phyloP scores from a whole-genome alignment of 2,888 invertebrate genomes.

The Sminthurides aquaticus region DNA sequence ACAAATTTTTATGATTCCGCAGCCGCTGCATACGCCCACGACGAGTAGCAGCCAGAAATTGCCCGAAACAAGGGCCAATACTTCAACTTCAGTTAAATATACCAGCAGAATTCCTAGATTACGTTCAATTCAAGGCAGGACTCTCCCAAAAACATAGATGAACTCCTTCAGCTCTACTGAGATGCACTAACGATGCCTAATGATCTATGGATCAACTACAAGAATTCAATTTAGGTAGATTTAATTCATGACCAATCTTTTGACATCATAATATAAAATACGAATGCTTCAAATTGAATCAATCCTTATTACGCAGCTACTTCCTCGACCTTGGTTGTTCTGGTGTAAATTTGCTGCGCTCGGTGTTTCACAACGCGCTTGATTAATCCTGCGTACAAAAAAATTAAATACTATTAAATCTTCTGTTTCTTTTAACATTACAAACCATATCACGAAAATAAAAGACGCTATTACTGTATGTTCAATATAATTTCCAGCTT shows the following conservation, averaged over 20 bases:
- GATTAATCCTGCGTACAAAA: constrained; percentile 66
- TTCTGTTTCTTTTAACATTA: too few relatives aligned
- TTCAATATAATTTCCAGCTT: too few relatives aligned
- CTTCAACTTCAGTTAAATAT: background rate
- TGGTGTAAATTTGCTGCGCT: constrained; percentile 93
- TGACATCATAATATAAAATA: background rate
- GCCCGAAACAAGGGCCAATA: background rate
- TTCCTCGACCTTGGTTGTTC: constrained; percentile 90
- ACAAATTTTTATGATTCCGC: too few relatives aligned
- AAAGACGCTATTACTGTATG: too few relatives aligned
- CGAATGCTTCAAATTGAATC: constrained; percentile 17
- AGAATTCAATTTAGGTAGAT: too few relatives aligned
- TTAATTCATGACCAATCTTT: constrained; percentile 15
- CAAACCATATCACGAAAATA: too few relatives aligned
- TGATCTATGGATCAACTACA: too few relatives aligned
- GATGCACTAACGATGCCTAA: too few relatives aligned
- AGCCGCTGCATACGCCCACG: too few relatives aligned
- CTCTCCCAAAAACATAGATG: background rate
- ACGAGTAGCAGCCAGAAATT: too few relatives aligned
- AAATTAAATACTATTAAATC: constrained; percentile 56
- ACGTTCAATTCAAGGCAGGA: background rate
- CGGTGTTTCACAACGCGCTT: constrained; percentile 93
- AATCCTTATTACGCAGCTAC: constrained; percentile 22
- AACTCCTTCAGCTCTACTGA: too few relatives aligned
- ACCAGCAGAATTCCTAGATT: background rate